Percentiles rank a stretch among this genome's conserved stretches.
Evolutionary conservation across 2,888 invertebrate genomes (phyloP).

Genomic region (Mesopsocus fuscifrons): DNA sequence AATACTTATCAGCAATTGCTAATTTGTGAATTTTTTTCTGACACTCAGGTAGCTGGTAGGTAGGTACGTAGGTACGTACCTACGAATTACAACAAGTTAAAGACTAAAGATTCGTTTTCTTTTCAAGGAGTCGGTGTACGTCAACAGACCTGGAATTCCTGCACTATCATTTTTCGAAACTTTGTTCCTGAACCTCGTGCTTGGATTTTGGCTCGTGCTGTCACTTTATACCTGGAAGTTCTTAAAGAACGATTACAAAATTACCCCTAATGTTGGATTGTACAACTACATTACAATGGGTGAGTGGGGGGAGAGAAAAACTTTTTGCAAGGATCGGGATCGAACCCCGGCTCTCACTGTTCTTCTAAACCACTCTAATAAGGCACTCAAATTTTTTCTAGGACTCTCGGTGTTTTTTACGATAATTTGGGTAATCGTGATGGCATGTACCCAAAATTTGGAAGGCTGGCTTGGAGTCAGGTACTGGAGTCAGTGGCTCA

Average conservation of each 20-base stretch:
- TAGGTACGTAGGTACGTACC: too few species aligned
- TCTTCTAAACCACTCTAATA: neutral
- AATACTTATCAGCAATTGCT: too few species aligned
- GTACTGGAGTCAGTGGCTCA: constrained; percentile 4
- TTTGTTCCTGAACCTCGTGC: neutral
- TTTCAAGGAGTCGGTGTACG: too few species aligned
- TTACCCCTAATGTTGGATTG: neutral
- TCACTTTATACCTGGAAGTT: neutral
- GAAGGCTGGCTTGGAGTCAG: constrained; percentile 2
- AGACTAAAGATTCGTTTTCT: too few species aligned
- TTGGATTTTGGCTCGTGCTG: neutral
- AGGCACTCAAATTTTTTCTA: neutral
- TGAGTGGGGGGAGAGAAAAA: too few species aligned
- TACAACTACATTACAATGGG: neutral
- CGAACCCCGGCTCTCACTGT: too few species aligned
- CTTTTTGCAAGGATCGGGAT: too few species aligned
- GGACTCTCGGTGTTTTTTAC: neutral
- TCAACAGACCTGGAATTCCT: neutral
- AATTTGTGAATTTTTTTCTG: too few species aligned
- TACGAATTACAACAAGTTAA: too few species aligned
- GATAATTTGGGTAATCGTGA: constrained; percentile 5
- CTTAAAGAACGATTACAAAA: neutral
- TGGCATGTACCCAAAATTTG: constrained; percentile 1
- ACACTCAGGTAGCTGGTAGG: too few species aligned
- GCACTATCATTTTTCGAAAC: neutral